Evolutionary conservation across 2,113 vertebrate genomes (phyloP).

Genomic region (Hippocampus zosterae): DNA sequence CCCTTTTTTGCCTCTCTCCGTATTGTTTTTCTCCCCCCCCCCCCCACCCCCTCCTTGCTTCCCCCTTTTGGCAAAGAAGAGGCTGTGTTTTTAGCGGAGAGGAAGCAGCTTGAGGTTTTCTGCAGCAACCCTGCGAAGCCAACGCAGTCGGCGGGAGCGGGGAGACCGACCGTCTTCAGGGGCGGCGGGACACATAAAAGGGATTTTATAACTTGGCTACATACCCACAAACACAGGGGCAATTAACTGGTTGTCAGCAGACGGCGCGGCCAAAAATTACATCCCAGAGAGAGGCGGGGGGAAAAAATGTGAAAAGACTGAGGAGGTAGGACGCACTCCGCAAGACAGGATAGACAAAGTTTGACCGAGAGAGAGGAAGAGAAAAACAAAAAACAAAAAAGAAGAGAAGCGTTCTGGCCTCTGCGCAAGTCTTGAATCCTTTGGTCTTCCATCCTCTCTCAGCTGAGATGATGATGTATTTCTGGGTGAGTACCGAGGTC

Average conservation of each 20-base stretch:
- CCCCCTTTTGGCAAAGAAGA: constrained; percentile 16
- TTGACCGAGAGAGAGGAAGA: constrained; percentile 4
- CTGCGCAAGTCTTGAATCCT: constrained; percentile 25
- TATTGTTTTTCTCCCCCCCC: not conserved
- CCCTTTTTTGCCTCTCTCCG: constrained; percentile 20
- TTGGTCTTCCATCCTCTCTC: constrained; percentile 32
- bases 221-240: constrained; percentile 33
- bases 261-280: constrained; percentile 3
- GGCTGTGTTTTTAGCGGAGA: constrained; percentile 31
- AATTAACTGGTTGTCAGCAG: constrained; percentile 24
- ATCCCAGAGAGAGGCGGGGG: not conserved
- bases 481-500: constrained; percentile 60
- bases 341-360: constrained; percentile 24
- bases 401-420: constrained; percentile 30
- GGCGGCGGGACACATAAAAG: constrained; percentile 31
- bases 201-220: constrained; percentile 31
- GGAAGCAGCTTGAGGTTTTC: constrained; percentile 29
- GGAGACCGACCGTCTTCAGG: constrained; percentile 27
- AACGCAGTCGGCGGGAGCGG: constrained; percentile 27
- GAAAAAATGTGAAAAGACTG: constrained; percentile 9
- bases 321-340: constrained; percentile 22
- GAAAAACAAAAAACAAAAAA: not conserved
- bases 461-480: constrained; percentile 64
- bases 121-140: constrained; percentile 20
- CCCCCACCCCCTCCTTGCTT: not conserved